Percentiles rank a stretch among this genome's conserved stretches.
Conservation (phyloP, 2,797 vertebrate genomes). For the Coluber constrictor region DNA sequence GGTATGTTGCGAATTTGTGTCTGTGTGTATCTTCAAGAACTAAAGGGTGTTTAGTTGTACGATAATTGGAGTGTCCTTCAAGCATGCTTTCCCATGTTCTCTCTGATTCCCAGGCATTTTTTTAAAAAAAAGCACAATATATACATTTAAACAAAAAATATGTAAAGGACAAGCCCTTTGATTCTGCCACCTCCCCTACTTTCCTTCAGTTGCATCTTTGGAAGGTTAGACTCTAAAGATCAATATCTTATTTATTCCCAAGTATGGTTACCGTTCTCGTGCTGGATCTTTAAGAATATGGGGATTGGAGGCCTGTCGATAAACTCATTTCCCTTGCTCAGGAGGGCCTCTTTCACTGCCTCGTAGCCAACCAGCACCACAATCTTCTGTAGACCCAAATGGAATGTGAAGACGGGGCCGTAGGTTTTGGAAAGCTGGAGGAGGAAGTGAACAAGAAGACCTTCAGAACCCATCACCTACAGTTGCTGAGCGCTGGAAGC, state of each 20-base stretch:
- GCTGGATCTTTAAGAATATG: conserved; percentile 54
- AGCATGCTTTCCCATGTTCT: background rate
- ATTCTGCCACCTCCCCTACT: background rate
- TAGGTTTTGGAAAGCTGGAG: conserved; percentile 54
- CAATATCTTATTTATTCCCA: background rate
- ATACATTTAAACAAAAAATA: background rate
- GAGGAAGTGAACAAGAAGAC: background rate
- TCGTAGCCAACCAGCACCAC: conserved; percentile 59
- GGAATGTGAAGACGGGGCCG: conserved; percentile 44
- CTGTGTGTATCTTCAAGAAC: background rate
- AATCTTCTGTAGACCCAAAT: conserved; percentile 50
- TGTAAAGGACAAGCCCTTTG: background rate
- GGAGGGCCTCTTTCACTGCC: conserved; percentile 53
- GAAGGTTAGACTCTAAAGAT: no score
- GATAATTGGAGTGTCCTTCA: background rate
- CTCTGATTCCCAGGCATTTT: background rate
- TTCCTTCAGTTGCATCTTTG: background rate
- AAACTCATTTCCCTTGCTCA: conserved; percentile 41
- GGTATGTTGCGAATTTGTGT: background rate
- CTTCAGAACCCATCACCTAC: fast-evolving
- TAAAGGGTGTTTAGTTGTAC: background rate
- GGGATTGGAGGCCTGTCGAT: conserved; percentile 47
- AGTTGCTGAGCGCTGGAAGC: background rate
- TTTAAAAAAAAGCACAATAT: background rate
- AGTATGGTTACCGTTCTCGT: conserved; percentile 34